Evolutionary conservation across 2,888 invertebrate species (phyloP).

Genomic region (Sinohyriopsis cumingii): DNA sequence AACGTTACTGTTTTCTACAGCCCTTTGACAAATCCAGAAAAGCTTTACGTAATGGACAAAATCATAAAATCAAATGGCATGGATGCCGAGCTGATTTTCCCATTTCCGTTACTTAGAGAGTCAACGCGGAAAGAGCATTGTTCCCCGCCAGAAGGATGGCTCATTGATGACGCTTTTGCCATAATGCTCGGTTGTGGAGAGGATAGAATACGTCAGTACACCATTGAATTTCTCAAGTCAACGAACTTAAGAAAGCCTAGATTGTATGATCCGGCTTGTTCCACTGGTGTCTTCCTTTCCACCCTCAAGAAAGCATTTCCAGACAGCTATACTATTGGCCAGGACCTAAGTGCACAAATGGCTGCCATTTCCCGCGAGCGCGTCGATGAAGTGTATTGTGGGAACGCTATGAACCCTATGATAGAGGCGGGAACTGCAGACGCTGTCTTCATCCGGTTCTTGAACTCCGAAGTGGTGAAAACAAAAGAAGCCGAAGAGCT

Average conservation of each 20-base stretch:
- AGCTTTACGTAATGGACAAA: constrained; percentile 34
- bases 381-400: constrained; percentile 51
- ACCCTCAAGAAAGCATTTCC: constrained; percentile 44
- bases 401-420: constrained; percentile 43
- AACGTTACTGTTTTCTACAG: constrained; percentile 32
- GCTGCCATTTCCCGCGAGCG: constrained; percentile 39
- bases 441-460: constrained; percentile 42
- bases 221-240: constrained; percentile 32
- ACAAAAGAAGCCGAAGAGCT: constrained; percentile 42
- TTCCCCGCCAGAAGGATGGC: constrained; percentile 49
- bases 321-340: constrained; percentile 47
- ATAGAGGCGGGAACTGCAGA: constrained; percentile 44
- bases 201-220: constrained; percentile 43
- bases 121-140: constrained; percentile 40
- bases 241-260: constrained; percentile 21
- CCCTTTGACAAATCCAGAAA: constrained; percentile 38
- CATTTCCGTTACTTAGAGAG: constrained; percentile 44
- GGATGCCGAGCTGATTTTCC: constrained; percentile 36
- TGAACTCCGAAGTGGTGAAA: constrained; percentile 50
- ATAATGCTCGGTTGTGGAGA: constrained; percentile 48
- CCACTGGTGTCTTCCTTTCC: constrained; percentile 48
- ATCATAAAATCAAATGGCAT: constrained; percentile 17
- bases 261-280: constrained; percentile 50
- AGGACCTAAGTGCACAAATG: constrained; percentile 52
- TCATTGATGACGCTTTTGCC: constrained; percentile 46